These are phyloP conservation scores for Taenioides sp. DNA, from an alignment of 2,797 vertebrate species.

Conservation along the genomic window DNA sequence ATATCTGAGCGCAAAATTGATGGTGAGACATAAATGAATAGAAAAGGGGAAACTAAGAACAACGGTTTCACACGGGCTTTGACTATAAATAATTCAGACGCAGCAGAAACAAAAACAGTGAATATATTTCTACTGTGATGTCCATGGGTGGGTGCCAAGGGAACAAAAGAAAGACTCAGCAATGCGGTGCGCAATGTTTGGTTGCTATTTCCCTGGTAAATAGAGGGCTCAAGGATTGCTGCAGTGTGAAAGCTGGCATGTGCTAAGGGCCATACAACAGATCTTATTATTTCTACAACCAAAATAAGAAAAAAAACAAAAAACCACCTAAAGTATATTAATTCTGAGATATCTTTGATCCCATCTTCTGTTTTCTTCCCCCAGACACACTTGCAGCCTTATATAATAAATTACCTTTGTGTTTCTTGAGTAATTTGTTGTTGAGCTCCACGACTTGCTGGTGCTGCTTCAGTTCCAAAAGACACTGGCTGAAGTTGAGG, in stretches of 20 bases:
- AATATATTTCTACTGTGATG: conserved; percentile 57
- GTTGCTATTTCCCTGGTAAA: conserved; percentile 51
- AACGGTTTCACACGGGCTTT: conserved; percentile 51
- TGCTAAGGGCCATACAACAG: conserved; percentile 36
- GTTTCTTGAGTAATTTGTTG: conserved; percentile 70
- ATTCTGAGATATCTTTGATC: conserved; percentile 1
- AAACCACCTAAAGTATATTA: conserved; percentile 19
- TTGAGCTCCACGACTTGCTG: conserved; percentile 75
- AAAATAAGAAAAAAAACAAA: conserved; percentile 15
- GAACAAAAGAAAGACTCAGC: conserved; percentile 42
- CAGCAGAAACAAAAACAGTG: conserved; percentile 56
- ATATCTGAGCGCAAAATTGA: conserved; percentile 6
- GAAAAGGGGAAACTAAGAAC: conserved; percentile 36
- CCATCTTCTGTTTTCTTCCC: not conserved
- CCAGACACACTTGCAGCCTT: too few relatives aligned
- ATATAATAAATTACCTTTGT: conserved; percentile 65
- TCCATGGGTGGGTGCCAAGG: conserved; percentile 43
- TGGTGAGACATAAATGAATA: conserved; percentile 37
- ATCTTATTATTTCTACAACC: conserved; percentile 27
- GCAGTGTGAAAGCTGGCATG: conserved; percentile 30
- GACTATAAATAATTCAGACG: conserved; percentile 70
- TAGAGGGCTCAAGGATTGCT: conserved; percentile 45
- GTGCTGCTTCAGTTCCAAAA: conserved; percentile 73
- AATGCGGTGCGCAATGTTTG: conserved; percentile 46
- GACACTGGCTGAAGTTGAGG: conserved; percentile 81